These are phyloP conservation scores for Festucalex cinctus DNA, from an alignment of 2,113 vertebrate genomes.

Conservation along the genomic window DNA sequence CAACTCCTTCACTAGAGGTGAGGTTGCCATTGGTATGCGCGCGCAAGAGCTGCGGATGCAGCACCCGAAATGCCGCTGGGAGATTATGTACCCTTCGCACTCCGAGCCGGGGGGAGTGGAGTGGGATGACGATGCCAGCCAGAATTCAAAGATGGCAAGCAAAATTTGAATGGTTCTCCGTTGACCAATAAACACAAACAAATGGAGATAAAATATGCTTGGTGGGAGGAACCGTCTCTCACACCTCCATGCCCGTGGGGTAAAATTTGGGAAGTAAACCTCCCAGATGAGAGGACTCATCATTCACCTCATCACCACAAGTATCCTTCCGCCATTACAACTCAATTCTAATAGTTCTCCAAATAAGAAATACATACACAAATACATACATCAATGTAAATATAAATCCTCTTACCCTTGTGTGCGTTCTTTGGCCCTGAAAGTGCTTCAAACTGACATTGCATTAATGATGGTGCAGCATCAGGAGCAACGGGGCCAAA, in stretches of 20 bases:
- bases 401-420: too few species aligned
- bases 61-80: slow-evolving; percentile 60
- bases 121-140: slow-evolving; percentile 26
- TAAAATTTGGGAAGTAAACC: background rate
- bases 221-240: background rate
- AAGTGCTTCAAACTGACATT: too few species aligned
- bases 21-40: slow-evolving; percentile 65
- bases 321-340: too few species aligned
- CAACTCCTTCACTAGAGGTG: slow-evolving; percentile 51
- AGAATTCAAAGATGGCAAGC: slow-evolving; percentile 54
- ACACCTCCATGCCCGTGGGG: background rate
- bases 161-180: slow-evolving; percentile 28
- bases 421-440: too few species aligned
- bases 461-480: too few species aligned
- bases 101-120: slow-evolving; percentile 58
- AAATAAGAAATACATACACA: too few species aligned
- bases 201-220: background rate
- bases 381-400: too few species aligned
- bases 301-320: too few species aligned
- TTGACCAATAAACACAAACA: slow-evolving; percentile 1
- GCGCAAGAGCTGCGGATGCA: slow-evolving; percentile 48
- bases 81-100: slow-evolving; percentile 63
- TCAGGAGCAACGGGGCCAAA: too few species aligned
- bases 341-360: too few species aligned
- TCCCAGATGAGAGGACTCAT: background rate